These are phyloP conservation scores for Masnerella sp. DNA, from an alignment of 2,888 invertebrate species.

Conservation along the genomic window DNA sequence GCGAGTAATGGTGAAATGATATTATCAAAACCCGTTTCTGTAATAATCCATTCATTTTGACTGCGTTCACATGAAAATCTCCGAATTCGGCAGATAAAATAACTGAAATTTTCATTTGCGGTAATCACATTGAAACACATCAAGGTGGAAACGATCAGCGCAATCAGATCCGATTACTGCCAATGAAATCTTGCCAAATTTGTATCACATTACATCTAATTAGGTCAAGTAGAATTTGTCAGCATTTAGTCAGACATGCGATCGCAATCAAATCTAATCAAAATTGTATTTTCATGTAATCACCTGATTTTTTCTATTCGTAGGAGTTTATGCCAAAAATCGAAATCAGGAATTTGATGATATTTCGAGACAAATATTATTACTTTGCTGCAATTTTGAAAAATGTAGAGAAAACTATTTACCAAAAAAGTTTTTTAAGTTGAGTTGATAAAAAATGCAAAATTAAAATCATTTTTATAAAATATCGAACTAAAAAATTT, in stretches of 20 bases:
- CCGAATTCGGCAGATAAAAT: neutral
- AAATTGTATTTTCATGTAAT: neutral
- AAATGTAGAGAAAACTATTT: too few relatives aligned
- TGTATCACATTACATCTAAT: neutral
- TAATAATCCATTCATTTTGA: neutral
- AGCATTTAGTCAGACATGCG: neutral
- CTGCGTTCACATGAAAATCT: neutral
- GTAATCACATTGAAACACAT: neutral
- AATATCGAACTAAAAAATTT: neutral
- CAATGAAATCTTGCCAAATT: neutral
- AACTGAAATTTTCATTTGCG: neutral
- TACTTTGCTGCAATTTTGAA: too few relatives aligned
- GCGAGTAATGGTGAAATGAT: too few relatives aligned
- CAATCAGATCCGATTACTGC: neutral
- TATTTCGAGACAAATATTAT: too few relatives aligned
- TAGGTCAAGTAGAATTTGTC: neutral
- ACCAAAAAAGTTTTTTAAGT: too few relatives aligned
- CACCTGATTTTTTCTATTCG: neutral
- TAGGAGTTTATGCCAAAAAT: too few relatives aligned
- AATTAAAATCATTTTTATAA: too few relatives aligned
- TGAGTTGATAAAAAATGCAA: too few relatives aligned
- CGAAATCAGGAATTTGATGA: too few relatives aligned
- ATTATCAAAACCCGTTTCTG: too few relatives aligned
- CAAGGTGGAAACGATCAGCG: neutral
- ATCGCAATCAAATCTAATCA: neutral